A percentile compares a stretch with the other conserved stretches of the same genome.
These are phyloP conservation scores for Trileptium ribeirensis DNA, from an alignment of 2,888 invertebrate species.

Conservation along the genomic window DNA sequence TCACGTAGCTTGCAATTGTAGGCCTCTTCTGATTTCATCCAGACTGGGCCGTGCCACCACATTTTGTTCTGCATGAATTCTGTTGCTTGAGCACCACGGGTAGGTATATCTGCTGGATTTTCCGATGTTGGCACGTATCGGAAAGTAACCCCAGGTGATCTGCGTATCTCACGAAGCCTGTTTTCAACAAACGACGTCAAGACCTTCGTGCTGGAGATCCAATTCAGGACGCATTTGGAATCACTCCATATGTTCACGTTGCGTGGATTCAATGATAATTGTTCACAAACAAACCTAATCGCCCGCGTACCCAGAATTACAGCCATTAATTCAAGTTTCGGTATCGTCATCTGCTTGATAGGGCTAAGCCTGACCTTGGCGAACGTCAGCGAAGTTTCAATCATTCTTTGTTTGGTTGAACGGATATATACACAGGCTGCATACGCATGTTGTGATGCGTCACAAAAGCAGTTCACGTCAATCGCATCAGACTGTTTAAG, in stretches of 20 bases:
- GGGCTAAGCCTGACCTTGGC: not conserved
- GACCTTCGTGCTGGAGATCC: not conserved
- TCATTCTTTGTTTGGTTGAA: not conserved
- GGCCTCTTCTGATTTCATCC: not conserved
- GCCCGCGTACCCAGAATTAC: not conserved
- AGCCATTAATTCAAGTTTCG: not conserved
- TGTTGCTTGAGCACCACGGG: not conserved
- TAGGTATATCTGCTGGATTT: not conserved
- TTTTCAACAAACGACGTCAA: not conserved
- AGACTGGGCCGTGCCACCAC: not conserved
- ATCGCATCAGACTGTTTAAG: not conserved
- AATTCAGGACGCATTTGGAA: not conserved
- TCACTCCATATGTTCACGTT: not conserved
- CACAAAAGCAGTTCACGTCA: not conserved
- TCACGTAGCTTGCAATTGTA: not conserved
- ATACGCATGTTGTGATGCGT: not conserved
- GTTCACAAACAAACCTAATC: not conserved
- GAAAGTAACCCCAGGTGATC: not conserved
- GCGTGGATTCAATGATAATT: not conserved
- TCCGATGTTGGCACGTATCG: not conserved
- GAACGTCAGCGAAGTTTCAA: not conserved
- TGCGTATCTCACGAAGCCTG: not conserved
- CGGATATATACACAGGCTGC: not conserved
- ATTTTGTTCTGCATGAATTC: not conserved
- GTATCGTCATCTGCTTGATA: not conserved